These are phyloP conservation scores for Propithecus perrieri DNA, from an alignment of 2,797 vertebrate genomes.

Conservation along the genomic window DNA sequence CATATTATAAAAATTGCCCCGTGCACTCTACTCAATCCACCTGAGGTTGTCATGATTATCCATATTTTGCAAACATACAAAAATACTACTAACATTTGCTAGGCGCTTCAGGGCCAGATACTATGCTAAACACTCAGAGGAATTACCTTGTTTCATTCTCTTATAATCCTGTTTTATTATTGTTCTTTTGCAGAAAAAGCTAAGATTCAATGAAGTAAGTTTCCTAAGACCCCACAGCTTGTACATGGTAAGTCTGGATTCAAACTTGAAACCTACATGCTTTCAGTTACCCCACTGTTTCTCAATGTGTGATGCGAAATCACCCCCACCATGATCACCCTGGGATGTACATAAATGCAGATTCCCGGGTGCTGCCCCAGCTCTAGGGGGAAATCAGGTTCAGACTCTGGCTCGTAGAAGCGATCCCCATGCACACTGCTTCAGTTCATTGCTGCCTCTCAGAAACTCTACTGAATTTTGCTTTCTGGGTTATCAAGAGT, in stretches of 20 bases:
- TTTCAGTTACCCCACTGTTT: background rate
- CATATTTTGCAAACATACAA: background rate
- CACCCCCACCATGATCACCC: background rate
- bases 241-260: background rate
- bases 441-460: background rate
- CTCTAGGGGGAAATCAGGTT: background rate
- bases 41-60: background rate
- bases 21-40: background rate
- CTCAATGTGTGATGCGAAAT: background rate
- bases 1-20: no score
- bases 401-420: rapidly evolving
- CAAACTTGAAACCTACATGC: background rate
- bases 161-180: background rate
- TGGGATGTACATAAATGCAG: background rate
- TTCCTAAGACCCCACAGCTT: background rate
- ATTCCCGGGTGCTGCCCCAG: background rate
- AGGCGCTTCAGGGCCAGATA: background rate
- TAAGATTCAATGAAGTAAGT: background rate
- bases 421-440: background rate
- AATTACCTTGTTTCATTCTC: background rate
- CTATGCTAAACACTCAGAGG: background rate
- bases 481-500: background rate
- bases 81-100: background rate
- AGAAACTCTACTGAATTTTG: background rate
- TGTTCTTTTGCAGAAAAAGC: background rate